phyloP scores from a whole-genome alignment of 2,113 vertebrate genomes.

The Poeciliopsis prolifica region DNA sequence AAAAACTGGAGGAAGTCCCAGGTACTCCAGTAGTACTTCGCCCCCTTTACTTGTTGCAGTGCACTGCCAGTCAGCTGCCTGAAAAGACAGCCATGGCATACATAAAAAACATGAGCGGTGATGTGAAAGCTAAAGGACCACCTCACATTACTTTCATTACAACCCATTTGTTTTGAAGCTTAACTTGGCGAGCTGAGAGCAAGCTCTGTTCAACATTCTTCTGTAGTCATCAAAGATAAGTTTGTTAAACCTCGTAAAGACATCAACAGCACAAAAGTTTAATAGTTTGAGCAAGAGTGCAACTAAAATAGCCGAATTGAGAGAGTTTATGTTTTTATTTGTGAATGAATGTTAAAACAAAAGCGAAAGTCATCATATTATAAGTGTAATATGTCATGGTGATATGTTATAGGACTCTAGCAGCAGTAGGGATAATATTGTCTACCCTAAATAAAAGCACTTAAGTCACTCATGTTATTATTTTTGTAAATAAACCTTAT shows the following conservation, averaged over 20 bases:
- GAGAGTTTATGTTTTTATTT: background rate
- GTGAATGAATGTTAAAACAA: background rate
- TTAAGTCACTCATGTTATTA: background rate
- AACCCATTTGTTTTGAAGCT: background rate
- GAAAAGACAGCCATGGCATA: background rate
- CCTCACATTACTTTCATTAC: background rate
- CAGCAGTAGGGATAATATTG: background rate
- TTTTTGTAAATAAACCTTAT: background rate
- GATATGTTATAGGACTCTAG: background rate
- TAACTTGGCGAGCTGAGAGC: background rate
- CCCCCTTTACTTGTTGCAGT: background rate
- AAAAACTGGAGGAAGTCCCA: background rate
- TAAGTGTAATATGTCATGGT: background rate
- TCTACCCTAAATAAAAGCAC: background rate
- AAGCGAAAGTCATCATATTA: background rate
- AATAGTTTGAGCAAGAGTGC: background rate
- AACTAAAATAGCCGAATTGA: background rate
- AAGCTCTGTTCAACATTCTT: background rate
- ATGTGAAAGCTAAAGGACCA: no score
- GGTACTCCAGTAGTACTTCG: background rate
- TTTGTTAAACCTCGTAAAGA: background rate
- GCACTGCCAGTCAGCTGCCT: background rate
- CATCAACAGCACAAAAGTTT: background rate
- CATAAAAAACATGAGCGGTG: no score
- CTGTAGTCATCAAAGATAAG: background rate